Base-by-base conservation (phyloP, 2,113 vertebrate species). In the Cebus imitator region DNA sequence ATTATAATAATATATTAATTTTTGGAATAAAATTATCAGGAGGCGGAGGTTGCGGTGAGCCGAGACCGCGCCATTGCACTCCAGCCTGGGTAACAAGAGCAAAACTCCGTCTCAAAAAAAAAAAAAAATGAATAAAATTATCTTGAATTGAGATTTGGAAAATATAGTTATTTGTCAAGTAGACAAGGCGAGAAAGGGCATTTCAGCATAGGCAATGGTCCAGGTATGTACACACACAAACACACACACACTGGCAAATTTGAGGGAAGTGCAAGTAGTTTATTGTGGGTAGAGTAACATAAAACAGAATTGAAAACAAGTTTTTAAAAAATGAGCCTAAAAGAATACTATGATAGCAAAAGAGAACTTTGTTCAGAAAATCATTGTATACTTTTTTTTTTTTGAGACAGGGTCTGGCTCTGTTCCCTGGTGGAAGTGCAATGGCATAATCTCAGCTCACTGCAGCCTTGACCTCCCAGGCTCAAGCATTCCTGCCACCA, bases 111-210 rank as follows among this genome's bases (percentile, higher is more conserved):
- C 52, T 52, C 52, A 52, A 52, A 52, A 52, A 70, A 88, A 78
- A n/a, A 70, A 88, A 78, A 35, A 83, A n/a, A 20, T 58, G 10
- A 90, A 89, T 30, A 86, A 94, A 91, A 92, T 83, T 3, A 92
- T 45, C 2, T 25, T 70, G 25, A 73, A 25, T 4, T 68, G 21
- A 96, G 25, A 27, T 25, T 75, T 87, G 27, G 68, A 70, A 92
- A 84, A 18, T 48, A 1, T 27, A 40, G 35, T n/a, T 73, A 10
- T 66, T 40, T 68, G 9, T 55, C 30, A 50, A 64, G 2, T n/a
- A 37, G 25, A 40, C 18, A 50, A 75, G 83, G 25, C 18, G 13
- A 32, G 25, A 89, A 83, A 81, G 18, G 25, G 5, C 16, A 43
- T 86, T 90, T 8, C 23, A 82, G 8, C 23, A 25, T n/a, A 5